Conservation (phyloP, 2,113 vertebrate genomes). For the Campylomormyrus numenius region DNA sequence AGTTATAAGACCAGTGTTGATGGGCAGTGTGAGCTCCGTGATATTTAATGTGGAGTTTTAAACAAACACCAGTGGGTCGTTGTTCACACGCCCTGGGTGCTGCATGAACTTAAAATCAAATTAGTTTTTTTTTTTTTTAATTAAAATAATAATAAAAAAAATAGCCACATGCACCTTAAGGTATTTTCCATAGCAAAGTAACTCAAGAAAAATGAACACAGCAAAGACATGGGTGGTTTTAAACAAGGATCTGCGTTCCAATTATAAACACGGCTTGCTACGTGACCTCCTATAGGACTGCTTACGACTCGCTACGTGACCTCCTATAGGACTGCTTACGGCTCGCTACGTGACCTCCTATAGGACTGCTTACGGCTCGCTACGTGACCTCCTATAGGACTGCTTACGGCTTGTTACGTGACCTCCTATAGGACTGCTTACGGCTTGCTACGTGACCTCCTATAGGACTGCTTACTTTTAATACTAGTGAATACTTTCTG, state of each 20-base stretch:
- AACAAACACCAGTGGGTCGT: neutral
- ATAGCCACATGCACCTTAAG: neutral
- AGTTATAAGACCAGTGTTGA: neutral
- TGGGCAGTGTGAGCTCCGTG: neutral
- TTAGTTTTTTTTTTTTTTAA: neutral
- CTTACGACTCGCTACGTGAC: neutral
- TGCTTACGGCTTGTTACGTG: too few species aligned
- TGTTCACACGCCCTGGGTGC: neutral
- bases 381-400: too few species aligned
- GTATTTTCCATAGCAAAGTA: neutral
- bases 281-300: neutral
- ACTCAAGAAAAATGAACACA: neutral
- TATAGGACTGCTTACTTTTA: neutral
- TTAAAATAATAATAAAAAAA: neutral
- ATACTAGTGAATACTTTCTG: neutral
- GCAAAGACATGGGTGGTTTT: neutral
- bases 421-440: too few species aligned
- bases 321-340: neutral
- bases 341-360: neutral
- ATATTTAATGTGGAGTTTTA: neutral
- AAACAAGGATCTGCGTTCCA: neutral
- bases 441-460: too few species aligned
- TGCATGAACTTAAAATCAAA: neutral
- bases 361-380: neutral
- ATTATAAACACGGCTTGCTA: neutral